Conservation (phyloP, 2,113 vertebrate species). For the Cyanistes caeruleus region DNA sequence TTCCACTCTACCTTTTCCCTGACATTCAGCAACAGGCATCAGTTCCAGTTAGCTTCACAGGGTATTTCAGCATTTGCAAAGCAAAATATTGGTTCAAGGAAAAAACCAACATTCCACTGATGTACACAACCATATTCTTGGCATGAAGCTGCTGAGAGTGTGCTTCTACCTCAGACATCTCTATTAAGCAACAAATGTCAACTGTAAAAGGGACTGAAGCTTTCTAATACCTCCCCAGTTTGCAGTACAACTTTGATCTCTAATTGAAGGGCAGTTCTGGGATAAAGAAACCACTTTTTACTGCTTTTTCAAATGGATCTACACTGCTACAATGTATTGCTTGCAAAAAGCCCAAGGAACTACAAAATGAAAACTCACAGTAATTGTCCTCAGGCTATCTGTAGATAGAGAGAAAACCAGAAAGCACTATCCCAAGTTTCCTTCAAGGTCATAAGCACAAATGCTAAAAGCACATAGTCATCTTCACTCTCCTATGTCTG, state of each 20-base stretch:
- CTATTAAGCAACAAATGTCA: constrained; percentile 1
- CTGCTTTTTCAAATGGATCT: not conserved
- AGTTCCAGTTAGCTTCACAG: not conserved
- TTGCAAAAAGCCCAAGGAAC: not conserved
- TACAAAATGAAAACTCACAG: not conserved
- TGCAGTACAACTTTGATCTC: not conserved
- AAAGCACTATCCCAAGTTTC: not conserved
- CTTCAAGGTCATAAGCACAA: not conserved
- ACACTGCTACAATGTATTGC: not conserved
- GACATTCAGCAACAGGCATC: not conserved
- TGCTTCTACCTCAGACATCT: not conserved
- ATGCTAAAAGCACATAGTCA: not conserved
- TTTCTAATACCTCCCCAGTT: not conserved
- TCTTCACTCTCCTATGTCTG: not conserved
- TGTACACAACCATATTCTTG: not conserved
- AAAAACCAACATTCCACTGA: constrained; percentile 4
- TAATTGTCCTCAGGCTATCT: not conserved
- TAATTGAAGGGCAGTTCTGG: not conserved
- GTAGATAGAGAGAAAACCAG: not conserved
- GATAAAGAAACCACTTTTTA: not conserved
- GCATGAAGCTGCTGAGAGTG: not conserved
- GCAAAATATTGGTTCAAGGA: constrained; percentile 2
- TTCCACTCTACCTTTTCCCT: not conserved
- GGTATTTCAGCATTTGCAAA: not conserved
- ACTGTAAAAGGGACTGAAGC: not conserved